phyloP scores from a whole-genome alignment of 2,888 invertebrate species.

The Laspeyria flexula region DNA sequence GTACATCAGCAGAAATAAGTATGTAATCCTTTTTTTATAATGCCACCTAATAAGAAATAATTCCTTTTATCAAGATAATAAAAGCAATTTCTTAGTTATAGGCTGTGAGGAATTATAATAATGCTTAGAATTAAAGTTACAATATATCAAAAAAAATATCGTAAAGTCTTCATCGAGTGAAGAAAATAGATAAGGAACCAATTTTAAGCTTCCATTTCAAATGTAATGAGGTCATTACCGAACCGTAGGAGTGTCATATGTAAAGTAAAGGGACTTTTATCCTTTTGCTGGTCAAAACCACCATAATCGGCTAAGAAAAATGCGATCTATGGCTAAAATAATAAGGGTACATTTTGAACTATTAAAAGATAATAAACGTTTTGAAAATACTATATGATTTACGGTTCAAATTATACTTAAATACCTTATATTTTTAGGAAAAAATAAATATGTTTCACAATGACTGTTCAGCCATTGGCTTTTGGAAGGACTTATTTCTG shows the following conservation, averaged over 20 bases:
- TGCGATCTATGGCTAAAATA: too few species aligned
- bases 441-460: background rate
- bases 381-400: too few species aligned
- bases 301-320: too few species aligned
- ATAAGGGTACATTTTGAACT: too few species aligned
- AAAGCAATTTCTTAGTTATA: conserved; percentile 5
- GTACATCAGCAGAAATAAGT: too few species aligned
- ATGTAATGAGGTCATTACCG: too few species aligned
- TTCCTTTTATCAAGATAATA: conserved; percentile 14
- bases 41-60: conserved; percentile 8
- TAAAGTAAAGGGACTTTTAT: too few species aligned
- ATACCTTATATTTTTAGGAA: too few species aligned
- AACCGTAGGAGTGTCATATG: too few species aligned
- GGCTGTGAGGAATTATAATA: background rate
- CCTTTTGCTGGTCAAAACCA: too few species aligned
- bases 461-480: conserved; percentile 1
- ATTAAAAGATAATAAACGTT: too few species aligned
- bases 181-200: conserved; percentile 12
- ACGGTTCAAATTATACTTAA: too few species aligned
- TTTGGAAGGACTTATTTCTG: conserved; percentile 15
- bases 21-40: background rate
- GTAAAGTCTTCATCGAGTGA: conserved; percentile 16
- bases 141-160: conserved; percentile 2
- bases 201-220: background rate
- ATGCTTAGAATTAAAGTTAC: background rate